Evolutionary conservation across 1,140 invertebrate genomes (phyloP).

Genomic region (Ctenoplectra terminalis): DNA sequence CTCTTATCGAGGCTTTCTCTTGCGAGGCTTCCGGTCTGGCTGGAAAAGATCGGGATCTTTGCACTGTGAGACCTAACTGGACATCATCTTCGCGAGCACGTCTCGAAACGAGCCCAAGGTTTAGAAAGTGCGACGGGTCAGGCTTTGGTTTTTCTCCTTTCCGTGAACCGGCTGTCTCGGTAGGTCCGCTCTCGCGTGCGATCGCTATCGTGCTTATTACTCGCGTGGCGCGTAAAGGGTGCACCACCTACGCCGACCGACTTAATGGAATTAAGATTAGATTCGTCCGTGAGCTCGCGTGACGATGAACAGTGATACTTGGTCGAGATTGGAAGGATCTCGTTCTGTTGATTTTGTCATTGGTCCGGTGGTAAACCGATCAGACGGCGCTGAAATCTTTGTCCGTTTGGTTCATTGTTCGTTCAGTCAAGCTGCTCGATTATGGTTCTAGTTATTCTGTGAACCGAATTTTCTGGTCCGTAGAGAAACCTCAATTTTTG

Average conservation of each 20-base stretch:
- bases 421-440: not conserved
- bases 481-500: too few species aligned
- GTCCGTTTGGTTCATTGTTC: not conserved
- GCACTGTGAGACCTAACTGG: not conserved
- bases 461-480: not conserved
- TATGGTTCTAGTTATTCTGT: not conserved
- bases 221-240: not conserved
- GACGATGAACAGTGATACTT: not conserved
- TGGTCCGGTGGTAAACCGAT: not conserved
- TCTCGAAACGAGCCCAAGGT: slow-evolving; percentile 52
- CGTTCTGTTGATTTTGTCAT: slow-evolving; percentile 1
- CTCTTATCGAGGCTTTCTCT: slow-evolving; percentile 27
- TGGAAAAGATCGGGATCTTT: not conserved
- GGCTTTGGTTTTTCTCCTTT: slow-evolving; percentile 29
- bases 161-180: not conserved
- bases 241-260: not conserved
- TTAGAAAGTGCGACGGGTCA: slow-evolving; percentile 59
- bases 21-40: not conserved
- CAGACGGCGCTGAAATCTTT: not conserved
- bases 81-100: not conserved
- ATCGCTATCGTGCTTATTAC: slow-evolving; percentile 46
- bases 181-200: slow-evolving; percentile 19
- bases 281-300: not conserved
- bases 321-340: not conserved
- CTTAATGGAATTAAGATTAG: slow-evolving; percentile 38